phyloP scores from a whole-genome alignment of 2,797 vertebrate species.

The Pyrrhura leucotis region DNA sequence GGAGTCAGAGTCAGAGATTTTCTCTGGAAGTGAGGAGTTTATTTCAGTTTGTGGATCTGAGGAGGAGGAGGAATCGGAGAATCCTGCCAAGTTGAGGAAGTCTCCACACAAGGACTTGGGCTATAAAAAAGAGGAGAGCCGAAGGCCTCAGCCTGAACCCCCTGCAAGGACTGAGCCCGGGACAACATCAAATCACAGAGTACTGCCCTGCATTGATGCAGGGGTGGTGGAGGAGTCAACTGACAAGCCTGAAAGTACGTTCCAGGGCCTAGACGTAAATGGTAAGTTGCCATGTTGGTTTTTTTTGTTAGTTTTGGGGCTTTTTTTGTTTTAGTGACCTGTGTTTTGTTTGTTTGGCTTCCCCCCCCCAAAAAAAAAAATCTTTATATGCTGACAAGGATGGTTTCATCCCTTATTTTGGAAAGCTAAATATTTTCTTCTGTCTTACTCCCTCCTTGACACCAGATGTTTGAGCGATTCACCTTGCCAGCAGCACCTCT shows the following conservation, averaged over 20 bases:
- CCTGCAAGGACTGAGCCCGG: constrained; percentile 79
- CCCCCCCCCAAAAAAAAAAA: neutral
- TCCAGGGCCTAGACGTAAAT: constrained; percentile 84
- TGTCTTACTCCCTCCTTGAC: neutral
- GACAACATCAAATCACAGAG: constrained; percentile 82
- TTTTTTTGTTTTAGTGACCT: neutral
- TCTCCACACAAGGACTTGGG: constrained; percentile 92
- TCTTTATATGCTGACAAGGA: neutral
- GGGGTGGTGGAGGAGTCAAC: constrained; percentile 76
- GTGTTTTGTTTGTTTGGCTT: neutral
- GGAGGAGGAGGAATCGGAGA: constrained; percentile 83
- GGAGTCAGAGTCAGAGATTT: constrained; percentile 95
- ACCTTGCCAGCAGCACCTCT: neutral
- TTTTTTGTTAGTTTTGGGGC: neutral
- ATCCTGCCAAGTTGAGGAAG: constrained; percentile 86
- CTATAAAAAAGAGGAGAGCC: constrained; percentile 92
- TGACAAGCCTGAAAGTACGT: constrained; percentile 74
- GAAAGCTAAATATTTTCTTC: neutral
- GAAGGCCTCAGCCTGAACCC: constrained; percentile 90
- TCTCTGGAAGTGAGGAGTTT: constrained; percentile 96
- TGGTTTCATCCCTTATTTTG: neutral
- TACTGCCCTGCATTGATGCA: constrained; percentile 72
- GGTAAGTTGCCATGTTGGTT: constrained; percentile 71
- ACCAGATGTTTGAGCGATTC: fast-evolving
- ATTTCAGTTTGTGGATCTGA: constrained; percentile 97